Conservation (phyloP, 2,888 invertebrate genomes). For the Limnephilus lunatus region DNA sequence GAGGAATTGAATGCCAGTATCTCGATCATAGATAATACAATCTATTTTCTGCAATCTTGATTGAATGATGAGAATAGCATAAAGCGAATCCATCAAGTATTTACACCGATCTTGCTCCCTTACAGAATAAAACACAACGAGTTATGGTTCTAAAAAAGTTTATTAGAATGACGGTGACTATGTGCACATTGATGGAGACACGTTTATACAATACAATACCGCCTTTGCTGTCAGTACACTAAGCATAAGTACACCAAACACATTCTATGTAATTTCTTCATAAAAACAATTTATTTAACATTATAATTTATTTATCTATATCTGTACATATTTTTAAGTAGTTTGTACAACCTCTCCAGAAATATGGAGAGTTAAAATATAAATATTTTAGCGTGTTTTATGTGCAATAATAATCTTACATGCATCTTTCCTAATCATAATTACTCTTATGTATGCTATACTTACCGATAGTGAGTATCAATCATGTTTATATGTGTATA, state of each 20-base stretch:
- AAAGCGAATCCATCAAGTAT: too few relatives aligned
- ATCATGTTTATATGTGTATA: conserved; percentile 6
- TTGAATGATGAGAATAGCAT: too few relatives aligned
- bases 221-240: conserved; percentile 71
- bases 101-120: too few relatives aligned
- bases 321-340: conserved; percentile 61
- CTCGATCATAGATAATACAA: too few relatives aligned
- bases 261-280: conserved; percentile 53
- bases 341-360: conserved; percentile 58
- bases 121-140: conserved; percentile 69
- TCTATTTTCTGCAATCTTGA: too few relatives aligned
- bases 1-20: too few relatives aligned
- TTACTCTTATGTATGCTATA: conserved; percentile 38
- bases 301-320: conserved; percentile 54
- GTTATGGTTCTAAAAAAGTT: conserved; percentile 76
- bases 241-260: conserved; percentile 64
- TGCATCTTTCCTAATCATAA: background rate
- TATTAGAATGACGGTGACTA: conserved; percentile 75
- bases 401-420: conserved; percentile 42
- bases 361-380: conserved; percentile 50
- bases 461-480: conserved; percentile 58
- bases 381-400: conserved; percentile 45
- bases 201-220: conserved; percentile 71
- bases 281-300: conserved; percentile 50
- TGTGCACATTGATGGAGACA: conserved; percentile 78